Conservation (phyloP, 2,113 vertebrate genomes). For the Elgaria multicarinata region DNA sequence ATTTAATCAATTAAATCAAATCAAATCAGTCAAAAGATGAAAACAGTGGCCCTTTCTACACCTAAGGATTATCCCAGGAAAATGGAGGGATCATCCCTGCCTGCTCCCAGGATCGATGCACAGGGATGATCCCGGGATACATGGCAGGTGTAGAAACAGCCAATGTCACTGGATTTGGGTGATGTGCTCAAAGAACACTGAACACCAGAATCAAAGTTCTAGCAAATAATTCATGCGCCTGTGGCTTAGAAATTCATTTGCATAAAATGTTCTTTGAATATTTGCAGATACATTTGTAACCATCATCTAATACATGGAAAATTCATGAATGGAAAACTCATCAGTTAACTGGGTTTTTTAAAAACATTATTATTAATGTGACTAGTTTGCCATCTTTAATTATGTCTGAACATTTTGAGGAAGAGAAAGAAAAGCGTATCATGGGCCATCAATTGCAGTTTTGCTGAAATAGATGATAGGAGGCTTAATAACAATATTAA, state of each 20-base stretch:
- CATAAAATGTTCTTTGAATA: slow-evolving; percentile 55
- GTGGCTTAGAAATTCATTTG: background rate
- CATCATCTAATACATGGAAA: background rate
- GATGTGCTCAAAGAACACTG: background rate
- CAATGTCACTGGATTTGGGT: background rate
- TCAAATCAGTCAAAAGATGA: background rate
- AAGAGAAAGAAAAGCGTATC: background rate
- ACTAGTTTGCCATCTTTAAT: slow-evolving; percentile 3
- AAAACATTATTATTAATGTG: background rate
- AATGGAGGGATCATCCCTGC: no score
- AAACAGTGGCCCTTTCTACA: no score
- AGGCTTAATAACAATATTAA: slow-evolving; percentile 12
- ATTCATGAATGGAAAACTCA: background rate
- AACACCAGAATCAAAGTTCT: background rate
- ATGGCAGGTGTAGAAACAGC: no score
- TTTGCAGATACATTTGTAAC: slow-evolving; percentile 44
- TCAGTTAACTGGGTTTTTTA: background rate
- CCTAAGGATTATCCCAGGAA: no score
- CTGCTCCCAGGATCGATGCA: no score
- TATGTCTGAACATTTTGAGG: background rate
- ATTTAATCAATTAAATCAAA: background rate
- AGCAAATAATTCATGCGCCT: background rate
- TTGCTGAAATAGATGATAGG: background rate
- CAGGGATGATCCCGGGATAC: no score
- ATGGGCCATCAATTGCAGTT: background rate